These are phyloP conservation scores for Penelope pileata DNA, from an alignment of 2,113 vertebrate genomes.

Conservation along the genomic window DNA sequence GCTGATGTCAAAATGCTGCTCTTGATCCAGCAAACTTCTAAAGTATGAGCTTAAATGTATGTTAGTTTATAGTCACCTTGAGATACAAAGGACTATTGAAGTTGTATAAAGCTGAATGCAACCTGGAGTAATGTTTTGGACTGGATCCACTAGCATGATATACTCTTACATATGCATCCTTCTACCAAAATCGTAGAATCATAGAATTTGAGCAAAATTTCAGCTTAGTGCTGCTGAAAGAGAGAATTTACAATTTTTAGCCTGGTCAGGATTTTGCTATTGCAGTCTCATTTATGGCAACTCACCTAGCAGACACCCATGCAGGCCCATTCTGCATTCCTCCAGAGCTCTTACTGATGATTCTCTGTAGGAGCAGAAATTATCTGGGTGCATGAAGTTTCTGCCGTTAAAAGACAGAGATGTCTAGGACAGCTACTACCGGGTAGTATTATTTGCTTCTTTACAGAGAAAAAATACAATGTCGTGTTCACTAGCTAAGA, in stretches of 20 bases:
- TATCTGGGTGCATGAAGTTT: not conserved
- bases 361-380: accelerated
- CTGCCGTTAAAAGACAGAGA: not conserved
- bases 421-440: not conserved
- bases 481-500: not conserved
- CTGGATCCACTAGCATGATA: not conserved
- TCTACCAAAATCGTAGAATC: not conserved
- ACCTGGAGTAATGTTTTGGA: not conserved
- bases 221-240: not conserved
- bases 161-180: not conserved
- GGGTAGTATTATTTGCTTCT: not conserved
- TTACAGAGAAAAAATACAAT: not conserved
- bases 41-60: not conserved
- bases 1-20: not conserved
- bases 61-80: not conserved
- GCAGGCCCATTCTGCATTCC: not conserved
- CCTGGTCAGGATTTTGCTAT: not conserved
- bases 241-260: not conserved
- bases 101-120: not conserved
- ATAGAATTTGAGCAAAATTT: too few species aligned
- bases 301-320: not conserved
- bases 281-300: not conserved
- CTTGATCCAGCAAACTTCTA: not conserved
- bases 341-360: not conserved
- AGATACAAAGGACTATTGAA: not conserved